Base-by-base conservation (phyloP, 1,140 invertebrate genomes). In the Stegodyphus mimosarum region DNA sequence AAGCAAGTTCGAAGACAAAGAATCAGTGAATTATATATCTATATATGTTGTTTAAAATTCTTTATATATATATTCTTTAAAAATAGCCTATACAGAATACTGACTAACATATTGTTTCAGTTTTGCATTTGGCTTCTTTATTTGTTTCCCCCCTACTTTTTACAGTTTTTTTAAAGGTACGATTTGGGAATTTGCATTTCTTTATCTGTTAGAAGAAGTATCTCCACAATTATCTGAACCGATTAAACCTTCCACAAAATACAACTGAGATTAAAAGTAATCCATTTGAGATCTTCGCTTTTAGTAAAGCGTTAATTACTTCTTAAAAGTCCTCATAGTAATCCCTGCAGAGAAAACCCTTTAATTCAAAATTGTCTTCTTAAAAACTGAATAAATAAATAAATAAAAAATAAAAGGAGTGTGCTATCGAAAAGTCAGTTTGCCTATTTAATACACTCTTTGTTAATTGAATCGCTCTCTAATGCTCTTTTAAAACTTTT, bases 401-500 rank as follows among this genome's bases (percentile, higher is more conserved):
- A 33, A 33, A 33, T 33, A 3, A 33, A 33, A 33, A 33, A 33
- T 33, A 33, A 33, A 33, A 33, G 3, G 33, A 33, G 33, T 33
- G 33, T 33, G 33, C 55, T 10, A 60, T 73, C n/a, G 18, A 66
- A 73, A 81, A 81, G 79, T 81, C 69, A 81, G 33, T 64, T 15
- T 33, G 48, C 70, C 70, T 66, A 73, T 73, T 81, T 81, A 81
- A 81, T 81, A 55, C 77, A n/a, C 70, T 81, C 79, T 81, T 81
- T 81, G 60, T 81, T 81, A 81, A 81, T 81, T 81, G 79, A 81
- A 81, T 81, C 70, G 52, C 69, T 18, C 70, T 73, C 70, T 81
- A 81, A 73, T 81, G 79, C 55, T 81, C 66, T 18, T 81, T 81
- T 81, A 81, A 80, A 73, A 81, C 79, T 81, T 81, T 81, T 81